Evolutionary conservation across 2,797 vertebrate genomes (phyloP).

Genomic region (Dendrocincla fuliginosa): DNA sequence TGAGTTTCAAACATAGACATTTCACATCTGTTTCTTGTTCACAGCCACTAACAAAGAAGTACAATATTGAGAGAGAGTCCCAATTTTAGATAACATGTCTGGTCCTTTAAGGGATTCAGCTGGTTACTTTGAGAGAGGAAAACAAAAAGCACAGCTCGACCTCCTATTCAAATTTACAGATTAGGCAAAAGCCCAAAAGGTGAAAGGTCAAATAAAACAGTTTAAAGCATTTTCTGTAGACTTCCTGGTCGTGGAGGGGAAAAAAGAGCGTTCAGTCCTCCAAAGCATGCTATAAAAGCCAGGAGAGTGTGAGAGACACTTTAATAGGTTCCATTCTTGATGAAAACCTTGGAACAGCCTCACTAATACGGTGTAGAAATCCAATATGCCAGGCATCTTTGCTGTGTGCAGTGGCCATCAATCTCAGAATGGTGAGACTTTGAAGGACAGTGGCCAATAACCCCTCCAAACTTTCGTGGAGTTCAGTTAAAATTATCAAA

Average conservation of each 20-base stretch:
- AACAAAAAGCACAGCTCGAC: not conserved
- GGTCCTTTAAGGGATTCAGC: constrained; percentile 32
- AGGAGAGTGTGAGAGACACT: constrained; percentile 37
- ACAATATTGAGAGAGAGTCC: not conserved
- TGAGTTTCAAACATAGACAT: constrained; percentile 24
- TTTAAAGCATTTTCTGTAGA: constrained; percentile 65
- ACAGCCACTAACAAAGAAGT: constrained; percentile 53
- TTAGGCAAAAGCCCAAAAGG: constrained; percentile 55
- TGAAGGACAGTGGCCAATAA: not conserved
- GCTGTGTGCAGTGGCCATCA: not conserved
- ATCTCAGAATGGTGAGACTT: not conserved
- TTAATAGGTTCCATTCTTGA: constrained; percentile 69
- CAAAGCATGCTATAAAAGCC: constrained; percentile 50
- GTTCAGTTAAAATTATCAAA: constrained; percentile 1
- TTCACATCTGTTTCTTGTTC: constrained; percentile 77
- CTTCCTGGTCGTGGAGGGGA: not conserved
- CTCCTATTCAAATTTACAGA: constrained; percentile 66
- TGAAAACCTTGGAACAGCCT: constrained; percentile 50
- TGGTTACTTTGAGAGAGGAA: not conserved
- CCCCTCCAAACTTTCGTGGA: not conserved
- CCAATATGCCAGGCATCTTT: not conserved
- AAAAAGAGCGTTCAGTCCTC: constrained; percentile 1
- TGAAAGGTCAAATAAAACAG: constrained; percentile 60
- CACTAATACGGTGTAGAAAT: not conserved
- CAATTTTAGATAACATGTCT: constrained; percentile 11